phyloP scores from a whole-genome alignment of 1,140 invertebrate species.

The Zaprionus capensis region DNA sequence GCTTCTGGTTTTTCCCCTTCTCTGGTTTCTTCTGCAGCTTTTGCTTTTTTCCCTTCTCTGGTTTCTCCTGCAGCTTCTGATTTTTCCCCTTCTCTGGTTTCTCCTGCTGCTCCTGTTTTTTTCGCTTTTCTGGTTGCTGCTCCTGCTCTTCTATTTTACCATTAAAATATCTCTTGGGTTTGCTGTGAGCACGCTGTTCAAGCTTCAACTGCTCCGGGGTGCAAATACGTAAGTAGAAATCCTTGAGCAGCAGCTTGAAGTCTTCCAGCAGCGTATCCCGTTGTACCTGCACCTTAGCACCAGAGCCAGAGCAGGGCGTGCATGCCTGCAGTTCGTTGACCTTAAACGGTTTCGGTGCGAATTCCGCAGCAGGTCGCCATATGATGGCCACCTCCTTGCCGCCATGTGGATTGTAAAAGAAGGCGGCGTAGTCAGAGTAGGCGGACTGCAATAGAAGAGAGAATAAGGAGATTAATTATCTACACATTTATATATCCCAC shows the following conservation, averaged over 20 bases:
- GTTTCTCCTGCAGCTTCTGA: neutral
- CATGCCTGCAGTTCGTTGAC: slow-evolving; percentile 86
- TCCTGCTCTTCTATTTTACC: neutral
- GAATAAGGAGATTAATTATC: neutral
- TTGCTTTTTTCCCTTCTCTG: neutral
- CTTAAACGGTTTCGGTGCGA: slow-evolving; percentile 89
- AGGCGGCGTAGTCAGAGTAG: slow-evolving; percentile 92
- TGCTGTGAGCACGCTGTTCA: slow-evolving; percentile 40
- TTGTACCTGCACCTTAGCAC: slow-evolving; percentile 54
- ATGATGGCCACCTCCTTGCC: slow-evolving; percentile 92
- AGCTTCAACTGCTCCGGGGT: slow-evolving; percentile 54
- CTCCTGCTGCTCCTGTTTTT: neutral
- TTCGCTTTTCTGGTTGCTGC: slow-evolving; percentile 32
- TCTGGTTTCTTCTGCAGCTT: too few species aligned
- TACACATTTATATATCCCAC: neutral
- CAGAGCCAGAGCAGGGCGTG: slow-evolving; percentile 38
- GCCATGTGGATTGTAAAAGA: slow-evolving; percentile 95
- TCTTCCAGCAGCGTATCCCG: slow-evolving; percentile 89
- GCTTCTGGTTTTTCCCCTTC: neutral
- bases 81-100: neutral
- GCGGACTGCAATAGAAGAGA: slow-evolving; percentile 86
- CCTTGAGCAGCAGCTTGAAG: slow-evolving; percentile 87
- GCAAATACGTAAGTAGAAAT: slow-evolving; percentile 65
- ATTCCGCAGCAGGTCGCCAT: slow-evolving; percentile 89
- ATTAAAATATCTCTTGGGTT: slow-evolving; percentile 62